phyloP scores from a whole-genome alignment of 2,888 invertebrate species.

The Drosophila macrospina region DNA sequence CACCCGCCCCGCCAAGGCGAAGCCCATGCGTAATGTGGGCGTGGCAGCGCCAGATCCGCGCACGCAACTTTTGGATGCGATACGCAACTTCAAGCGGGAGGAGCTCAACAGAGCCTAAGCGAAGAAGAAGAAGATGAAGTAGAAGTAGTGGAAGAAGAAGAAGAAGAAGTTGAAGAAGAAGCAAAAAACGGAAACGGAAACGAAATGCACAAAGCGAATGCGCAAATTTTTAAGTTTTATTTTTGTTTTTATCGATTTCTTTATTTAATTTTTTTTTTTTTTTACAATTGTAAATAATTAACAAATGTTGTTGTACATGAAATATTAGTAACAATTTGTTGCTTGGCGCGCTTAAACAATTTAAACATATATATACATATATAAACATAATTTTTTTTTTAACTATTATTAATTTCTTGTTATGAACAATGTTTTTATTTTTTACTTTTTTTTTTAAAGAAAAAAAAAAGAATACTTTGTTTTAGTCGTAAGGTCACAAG shows the following conservation, averaged over 20 bases:
- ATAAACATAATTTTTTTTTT: slow-evolving; percentile 36
- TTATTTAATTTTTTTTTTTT: slow-evolving; percentile 33
- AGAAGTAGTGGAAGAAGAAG: no score
- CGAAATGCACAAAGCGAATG: slow-evolving; percentile 58
- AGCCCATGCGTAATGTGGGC: slow-evolving; percentile 51
- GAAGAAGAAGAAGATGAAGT: background rate
- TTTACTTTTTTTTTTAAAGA: slow-evolving; percentile 37
- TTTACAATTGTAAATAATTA: slow-evolving; percentile 58
- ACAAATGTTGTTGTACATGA: slow-evolving; percentile 46
- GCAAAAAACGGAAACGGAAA: slow-evolving; percentile 13
- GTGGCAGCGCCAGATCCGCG: slow-evolving; percentile 86
- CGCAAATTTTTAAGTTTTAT: slow-evolving; percentile 49
- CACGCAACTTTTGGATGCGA: slow-evolving; percentile 89
- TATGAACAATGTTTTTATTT: slow-evolving; percentile 63
- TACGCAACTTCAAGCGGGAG: slow-evolving; percentile 88
- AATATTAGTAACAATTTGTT: slow-evolving; percentile 40
- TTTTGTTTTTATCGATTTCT: slow-evolving; percentile 1
- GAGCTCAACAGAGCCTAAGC: slow-evolving; percentile 78
- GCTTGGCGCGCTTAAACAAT: slow-evolving; percentile 37
- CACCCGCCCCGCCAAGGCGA: slow-evolving; percentile 82
- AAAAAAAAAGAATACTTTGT: slow-evolving; percentile 50
- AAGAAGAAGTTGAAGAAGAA: background rate
- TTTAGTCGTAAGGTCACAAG: slow-evolving; percentile 71
- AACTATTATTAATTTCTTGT: slow-evolving; percentile 69
- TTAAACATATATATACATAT: slow-evolving; percentile 23